Conservation (phyloP, 2,797 vertebrate species). For the Decapterus maruadsi region DNA sequence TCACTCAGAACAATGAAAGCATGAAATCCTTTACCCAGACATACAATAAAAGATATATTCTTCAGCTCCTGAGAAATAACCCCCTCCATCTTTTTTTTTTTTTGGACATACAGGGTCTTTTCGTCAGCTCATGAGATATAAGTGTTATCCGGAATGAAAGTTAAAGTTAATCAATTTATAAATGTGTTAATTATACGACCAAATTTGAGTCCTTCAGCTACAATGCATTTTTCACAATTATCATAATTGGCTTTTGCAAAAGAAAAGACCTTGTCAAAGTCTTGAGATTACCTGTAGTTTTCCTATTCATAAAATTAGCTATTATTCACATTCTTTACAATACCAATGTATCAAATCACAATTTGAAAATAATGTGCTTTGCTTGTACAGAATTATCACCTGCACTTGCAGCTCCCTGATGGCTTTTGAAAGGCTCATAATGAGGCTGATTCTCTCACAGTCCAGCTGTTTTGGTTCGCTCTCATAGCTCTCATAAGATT, state of each 20-base stretch:
- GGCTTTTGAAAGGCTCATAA: not conserved
- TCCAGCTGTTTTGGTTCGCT: not conserved
- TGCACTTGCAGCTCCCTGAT: not conserved
- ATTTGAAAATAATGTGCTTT: not conserved
- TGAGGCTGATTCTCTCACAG: not conserved
- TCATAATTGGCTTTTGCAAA: not conserved
- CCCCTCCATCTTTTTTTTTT: not conserved
- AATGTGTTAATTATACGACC: not conserved
- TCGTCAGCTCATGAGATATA: not conserved
- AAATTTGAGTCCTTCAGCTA: not conserved
- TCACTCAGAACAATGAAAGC: conserved; percentile 2
- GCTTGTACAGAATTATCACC: not conserved
- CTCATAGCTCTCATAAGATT: not conserved
- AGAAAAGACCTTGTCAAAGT: not conserved
- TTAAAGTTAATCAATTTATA: not conserved
- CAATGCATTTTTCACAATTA: not conserved
- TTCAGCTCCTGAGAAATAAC: not conserved
- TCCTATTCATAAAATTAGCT: not conserved
- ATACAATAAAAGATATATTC: not conserved
- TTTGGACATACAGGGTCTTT: not conserved
- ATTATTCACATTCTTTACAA: not conserved
- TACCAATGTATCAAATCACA: not conserved
- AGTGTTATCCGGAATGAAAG: not conserved
- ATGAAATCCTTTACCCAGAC: not conserved
- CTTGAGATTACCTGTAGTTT: not conserved